Evolutionary conservation across 1,140 invertebrate genomes (phyloP).

Genomic region (Drosophila aff.): DNA sequence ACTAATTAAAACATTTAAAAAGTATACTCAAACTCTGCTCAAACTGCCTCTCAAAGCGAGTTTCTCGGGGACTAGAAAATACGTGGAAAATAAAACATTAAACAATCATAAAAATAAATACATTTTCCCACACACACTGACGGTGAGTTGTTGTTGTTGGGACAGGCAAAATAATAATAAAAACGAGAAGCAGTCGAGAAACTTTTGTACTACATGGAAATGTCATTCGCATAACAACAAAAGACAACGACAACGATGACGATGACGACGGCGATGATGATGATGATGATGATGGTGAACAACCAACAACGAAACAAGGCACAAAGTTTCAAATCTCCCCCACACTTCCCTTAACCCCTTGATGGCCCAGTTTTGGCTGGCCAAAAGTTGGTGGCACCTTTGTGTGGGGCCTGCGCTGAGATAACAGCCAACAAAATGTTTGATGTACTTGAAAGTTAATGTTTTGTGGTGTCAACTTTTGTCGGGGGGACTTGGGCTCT

Average conservation of each 20-base stretch:
- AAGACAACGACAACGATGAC: constrained; percentile 38
- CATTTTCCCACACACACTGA: constrained; percentile 67
- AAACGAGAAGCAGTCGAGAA: constrained; percentile 78
- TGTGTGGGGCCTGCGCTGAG: constrained; percentile 56
- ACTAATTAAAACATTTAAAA: constrained; percentile 58
- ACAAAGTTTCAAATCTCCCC: constrained; percentile 71
- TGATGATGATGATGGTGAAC: constrained; percentile 29
- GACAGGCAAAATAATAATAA: constrained; percentile 46
- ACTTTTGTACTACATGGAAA: constrained; percentile 82
- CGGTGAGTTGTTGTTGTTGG: constrained; percentile 16
- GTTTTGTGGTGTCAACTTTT: constrained; percentile 73
- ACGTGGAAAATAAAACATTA: constrained; percentile 80
- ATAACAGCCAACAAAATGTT: constrained; percentile 79
- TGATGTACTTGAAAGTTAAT: constrained; percentile 82
- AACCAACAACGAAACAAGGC: constrained; percentile 71
- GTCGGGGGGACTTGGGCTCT: background rate
- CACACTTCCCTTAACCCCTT: constrained; percentile 11
- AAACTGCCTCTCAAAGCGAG: background rate
- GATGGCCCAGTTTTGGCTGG: constrained; percentile 49
- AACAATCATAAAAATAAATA: constrained; percentile 75
- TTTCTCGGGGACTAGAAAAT: constrained; percentile 38
- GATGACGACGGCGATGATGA: constrained; percentile 20
- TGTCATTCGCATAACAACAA: constrained; percentile 79
- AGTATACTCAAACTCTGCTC: constrained; percentile 1
- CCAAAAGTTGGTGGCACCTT: constrained; percentile 79